Percentiles rank a stretch among this genome's conserved stretches.
phyloP scores from a whole-genome alignment of 2,113 vertebrate genomes.

The Otolemur garnettii region DNA sequence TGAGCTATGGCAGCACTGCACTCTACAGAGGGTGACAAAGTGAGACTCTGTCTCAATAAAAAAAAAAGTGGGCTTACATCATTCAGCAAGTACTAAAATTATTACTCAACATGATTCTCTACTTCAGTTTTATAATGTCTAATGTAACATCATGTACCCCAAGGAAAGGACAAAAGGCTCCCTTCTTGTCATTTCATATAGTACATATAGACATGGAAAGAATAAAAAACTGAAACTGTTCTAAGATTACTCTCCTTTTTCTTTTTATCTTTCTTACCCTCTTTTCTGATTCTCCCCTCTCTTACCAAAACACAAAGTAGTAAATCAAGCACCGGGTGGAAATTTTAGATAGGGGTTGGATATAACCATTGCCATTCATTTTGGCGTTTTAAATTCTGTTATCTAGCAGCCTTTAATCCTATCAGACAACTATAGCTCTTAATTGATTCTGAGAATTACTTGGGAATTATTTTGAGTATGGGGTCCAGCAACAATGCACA shows the following conservation, averaged over 20 bases:
- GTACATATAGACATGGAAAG: background rate
- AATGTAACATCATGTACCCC: background rate
- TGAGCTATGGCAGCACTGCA: no score
- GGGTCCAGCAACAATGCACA: background rate
- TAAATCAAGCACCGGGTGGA: background rate
- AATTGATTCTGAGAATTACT: constrained; percentile 38
- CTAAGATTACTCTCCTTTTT: background rate
- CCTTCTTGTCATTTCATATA: background rate
- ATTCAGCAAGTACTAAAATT: background rate
- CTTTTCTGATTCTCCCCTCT: background rate
- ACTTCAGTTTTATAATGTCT: constrained; percentile 7
- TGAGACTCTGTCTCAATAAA: no score
- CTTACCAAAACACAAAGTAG: background rate
- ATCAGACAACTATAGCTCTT: background rate
- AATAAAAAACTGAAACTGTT: background rate
- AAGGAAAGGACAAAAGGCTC: constrained; percentile 31
- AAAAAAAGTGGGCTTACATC: background rate
- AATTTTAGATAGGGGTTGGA: background rate
- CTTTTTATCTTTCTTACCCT: background rate
- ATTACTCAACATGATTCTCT: constrained; percentile 4
- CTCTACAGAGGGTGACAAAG: no score
- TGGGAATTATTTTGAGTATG: constrained; percentile 12
- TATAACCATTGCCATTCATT: background rate
- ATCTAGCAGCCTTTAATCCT: background rate
- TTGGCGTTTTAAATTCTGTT: background rate